Base-by-base conservation (phyloP, 2,888 invertebrate genomes). In the Elysia crispata region DNA sequence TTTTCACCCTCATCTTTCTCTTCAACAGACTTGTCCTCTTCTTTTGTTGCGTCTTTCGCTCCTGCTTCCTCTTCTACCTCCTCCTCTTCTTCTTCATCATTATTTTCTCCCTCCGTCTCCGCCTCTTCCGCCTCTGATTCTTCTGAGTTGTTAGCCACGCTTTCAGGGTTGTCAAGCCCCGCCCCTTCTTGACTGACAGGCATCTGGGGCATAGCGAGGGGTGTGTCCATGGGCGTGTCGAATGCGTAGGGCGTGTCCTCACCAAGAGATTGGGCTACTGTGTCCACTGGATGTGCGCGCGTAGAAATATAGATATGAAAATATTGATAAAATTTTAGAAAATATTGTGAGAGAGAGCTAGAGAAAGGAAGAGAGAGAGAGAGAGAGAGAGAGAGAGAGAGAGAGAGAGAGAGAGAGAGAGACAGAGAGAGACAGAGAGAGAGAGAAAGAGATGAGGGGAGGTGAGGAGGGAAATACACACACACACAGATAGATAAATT, bases 201-300 rank as follows among this genome's bases (percentile, higher is more conserved):
- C 28, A 28, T 49, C 60, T 0, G 49, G 72, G 1, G 76, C 20
- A 23, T 62, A 28, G 8, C 57, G 20, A 77, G 23, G 31, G 18
- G 73, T 41, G 23, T 25, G 28, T n/a, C 72, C 62, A 31, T 67
- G 13, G 70, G 50, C 25, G 28, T 31, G 49, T 70, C 57, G 5
- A 57, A 50, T 30, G 60, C 69, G 20, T n/a, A 54, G 3, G 77
- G 69, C n/a, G 41, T 41, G 41, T 82, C 80, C 3, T 82, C 77
- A 15, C 74, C 72, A 41, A 82, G 67, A 54, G 82, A 80, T 11
- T 50, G 74, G 67, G 79, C 80, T 20, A 82, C 73, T 67, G 80
- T 82, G 25, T 82, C 77, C 23, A 74, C 82, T 82, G 77, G 25
- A 77, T 64, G 20, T 15, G 31, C 20, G 15, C 62, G 30, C 11